Conservation (phyloP, 1,140 invertebrate genomes). For the Phymastichus coffea region DNA sequence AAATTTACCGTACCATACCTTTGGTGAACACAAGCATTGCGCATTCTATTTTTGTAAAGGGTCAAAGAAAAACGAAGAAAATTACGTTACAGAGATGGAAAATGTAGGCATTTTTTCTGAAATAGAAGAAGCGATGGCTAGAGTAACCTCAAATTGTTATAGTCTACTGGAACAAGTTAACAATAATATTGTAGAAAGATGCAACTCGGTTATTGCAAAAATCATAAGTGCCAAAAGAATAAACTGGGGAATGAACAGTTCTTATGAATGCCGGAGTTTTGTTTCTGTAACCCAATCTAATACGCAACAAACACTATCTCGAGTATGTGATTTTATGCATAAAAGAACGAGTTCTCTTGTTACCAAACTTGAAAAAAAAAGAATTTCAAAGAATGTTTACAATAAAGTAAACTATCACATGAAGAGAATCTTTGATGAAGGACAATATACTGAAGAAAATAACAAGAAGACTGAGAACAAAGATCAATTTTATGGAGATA, state of each 20-base stretch:
- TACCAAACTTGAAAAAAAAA: background rate
- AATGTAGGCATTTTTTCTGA: slow-evolving; percentile 23
- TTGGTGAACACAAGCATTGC: too few relatives aligned
- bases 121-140: slow-evolving; percentile 16
- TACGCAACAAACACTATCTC: too few relatives aligned
- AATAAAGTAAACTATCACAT: background rate
- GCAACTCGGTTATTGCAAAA: slow-evolving; percentile 43
- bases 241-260: slow-evolving; percentile 35
- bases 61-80: background rate
- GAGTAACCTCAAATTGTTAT: slow-evolving; percentile 27
- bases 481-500: background rate
- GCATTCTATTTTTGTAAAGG: background rate
- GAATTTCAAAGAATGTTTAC: background rate
- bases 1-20: too few relatives aligned
- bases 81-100: too few relatives aligned
- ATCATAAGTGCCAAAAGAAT: slow-evolving; percentile 45
- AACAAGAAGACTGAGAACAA: too few relatives aligned
- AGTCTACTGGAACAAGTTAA: slow-evolving; percentile 44
- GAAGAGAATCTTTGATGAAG: too few relatives aligned
- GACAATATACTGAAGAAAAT: too few relatives aligned
- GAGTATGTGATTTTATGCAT: background rate
- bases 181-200: slow-evolving; percentile 50
- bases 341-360: background rate
- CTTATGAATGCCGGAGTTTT: slow-evolving; percentile 39
- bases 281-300: slow-evolving; percentile 40